Evolutionary conservation across 2,888 invertebrate genomes (phyloP).

Genomic region (Eurytoma californica): DNA sequence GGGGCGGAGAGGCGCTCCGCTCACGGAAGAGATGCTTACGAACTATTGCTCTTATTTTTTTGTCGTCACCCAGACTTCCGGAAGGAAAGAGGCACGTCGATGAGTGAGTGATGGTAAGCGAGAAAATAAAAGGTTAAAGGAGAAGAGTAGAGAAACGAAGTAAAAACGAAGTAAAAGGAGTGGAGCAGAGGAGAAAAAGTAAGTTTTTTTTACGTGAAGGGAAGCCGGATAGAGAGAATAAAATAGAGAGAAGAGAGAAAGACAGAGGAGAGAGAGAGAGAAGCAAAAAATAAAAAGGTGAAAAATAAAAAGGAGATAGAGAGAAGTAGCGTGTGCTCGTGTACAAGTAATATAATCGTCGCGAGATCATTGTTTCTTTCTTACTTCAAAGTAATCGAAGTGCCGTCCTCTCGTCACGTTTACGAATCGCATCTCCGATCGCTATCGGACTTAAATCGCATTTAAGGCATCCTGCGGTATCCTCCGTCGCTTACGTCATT

Average conservation of each 20-base stretch:
- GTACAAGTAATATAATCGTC: conserved; percentile 46
- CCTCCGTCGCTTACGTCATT: not conserved
- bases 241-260: not conserved
- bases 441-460: conserved; percentile 20
- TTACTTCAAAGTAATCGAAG: not conserved
- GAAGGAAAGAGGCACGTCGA: conserved; percentile 53
- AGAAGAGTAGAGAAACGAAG: not conserved
- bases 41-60: conserved; percentile 55
- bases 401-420: not conserved
- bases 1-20: conserved; percentile 64
- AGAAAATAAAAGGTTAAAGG: conserved; percentile 28
- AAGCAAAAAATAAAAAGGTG: conserved; percentile 25
- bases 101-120: conserved; percentile 39
- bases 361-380: conserved; percentile 54
- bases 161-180: conserved; percentile 5
- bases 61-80: conserved; percentile 67
- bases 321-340: conserved; percentile 18
- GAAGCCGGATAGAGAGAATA: conserved; percentile 1
- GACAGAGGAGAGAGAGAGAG: conserved; percentile 36
- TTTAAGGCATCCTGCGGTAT: conserved; percentile 12
- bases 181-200: not conserved
- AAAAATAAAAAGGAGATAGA: conserved; percentile 23
- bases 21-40: conserved; percentile 64
- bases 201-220: not conserved
- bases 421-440: conserved; percentile 15